Evolutionary conservation across 2,888 invertebrate genomes (phyloP), one percentile per base, ranked within the genome.

Genomic region (Luperina nickerlii): DNA sequence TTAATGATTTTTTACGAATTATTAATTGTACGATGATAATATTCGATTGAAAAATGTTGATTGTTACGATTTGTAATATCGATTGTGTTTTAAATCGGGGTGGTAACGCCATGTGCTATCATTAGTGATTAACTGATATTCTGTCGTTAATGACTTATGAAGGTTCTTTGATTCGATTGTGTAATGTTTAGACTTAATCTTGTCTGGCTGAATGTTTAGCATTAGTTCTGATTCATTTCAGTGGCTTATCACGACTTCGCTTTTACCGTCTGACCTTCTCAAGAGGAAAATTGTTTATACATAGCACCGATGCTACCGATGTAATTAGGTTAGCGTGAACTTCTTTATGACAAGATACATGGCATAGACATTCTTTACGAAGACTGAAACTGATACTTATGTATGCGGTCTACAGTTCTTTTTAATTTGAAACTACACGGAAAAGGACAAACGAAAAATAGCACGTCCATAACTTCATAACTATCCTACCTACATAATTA

Each of bases 1-100:
- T 96, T 97, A 97, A 97, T 96, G 97, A 96, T 96, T 96, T 88
- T 96, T 96, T 95, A 96, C 95, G 96, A 94, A 95, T 96, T 96
- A 97, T 96, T 96, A 97, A 97, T 96, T 96, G 96, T 95, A 92
- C 92, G 87, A 90, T 91, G 94, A 95, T 95, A 95, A 94, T 95
- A 95, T 94, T 89, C 93, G 95, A 96, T 96, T 96, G 95, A 96
- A 95, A 95, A 95, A 96, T 96, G 95, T 93, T 94, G 93, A 94
- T 94, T 91, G 94, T 91, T 91, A 91, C 92, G 92, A 93, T 94
- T 94, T 93, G 93, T 93, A 90, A 87, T 90, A 90, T 89, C 84
- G 88, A 89, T 89, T 90, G 88, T 90, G 89, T 90, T 88, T 87
- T 86, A 79, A 87, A 82, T 85, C 79, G 81, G 90, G 89, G 90